Evolutionary conservation across 1,140 invertebrate genomes (phyloP).

Genomic region (Mamestra configurata): DNA sequence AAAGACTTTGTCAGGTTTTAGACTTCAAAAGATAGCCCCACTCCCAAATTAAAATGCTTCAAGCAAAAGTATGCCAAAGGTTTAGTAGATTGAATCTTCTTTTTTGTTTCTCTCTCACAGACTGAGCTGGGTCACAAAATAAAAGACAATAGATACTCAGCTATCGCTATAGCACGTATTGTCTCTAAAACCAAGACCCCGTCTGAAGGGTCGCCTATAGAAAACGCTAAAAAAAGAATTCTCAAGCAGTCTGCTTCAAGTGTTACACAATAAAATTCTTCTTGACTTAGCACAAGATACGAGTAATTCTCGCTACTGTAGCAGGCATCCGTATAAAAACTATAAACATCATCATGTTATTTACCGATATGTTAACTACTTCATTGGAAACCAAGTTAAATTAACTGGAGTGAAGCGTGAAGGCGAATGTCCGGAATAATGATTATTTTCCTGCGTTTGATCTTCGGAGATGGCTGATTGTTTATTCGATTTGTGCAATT

Average conservation of each 20-base stretch:
- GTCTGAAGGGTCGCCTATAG: neutral
- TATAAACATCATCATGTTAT: slow-evolving; percentile 34
- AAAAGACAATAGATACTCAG: slow-evolving; percentile 15
- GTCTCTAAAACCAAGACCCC: slow-evolving; percentile 3
- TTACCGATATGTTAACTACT: slow-evolving; percentile 38
- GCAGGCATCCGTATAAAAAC: slow-evolving; percentile 32
- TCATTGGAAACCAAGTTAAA: slow-evolving; percentile 37
- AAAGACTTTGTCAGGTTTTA: neutral
- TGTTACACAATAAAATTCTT: slow-evolving; percentile 21
- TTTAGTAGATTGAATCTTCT: neutral
- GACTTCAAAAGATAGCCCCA: neutral
- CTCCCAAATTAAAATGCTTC: neutral
- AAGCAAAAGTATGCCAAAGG: neutral
- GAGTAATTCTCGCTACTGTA: slow-evolving; percentile 16
- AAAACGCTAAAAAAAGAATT: slow-evolving; percentile 19
- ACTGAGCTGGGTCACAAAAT: neutral
- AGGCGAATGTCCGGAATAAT: slow-evolving; percentile 34
- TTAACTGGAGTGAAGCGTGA: slow-evolving; percentile 28
- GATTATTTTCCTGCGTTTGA: slow-evolving; percentile 34
- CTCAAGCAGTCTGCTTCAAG: neutral
- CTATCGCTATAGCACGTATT: neutral
- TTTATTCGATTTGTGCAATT: neutral
- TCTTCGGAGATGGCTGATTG: neutral
- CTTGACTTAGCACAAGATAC: slow-evolving; percentile 8
- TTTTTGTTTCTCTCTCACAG: neutral